These are phyloP conservation scores for Burhinus bistriatus DNA, from an alignment of 2,113 vertebrate species.

Conservation along the genomic window DNA sequence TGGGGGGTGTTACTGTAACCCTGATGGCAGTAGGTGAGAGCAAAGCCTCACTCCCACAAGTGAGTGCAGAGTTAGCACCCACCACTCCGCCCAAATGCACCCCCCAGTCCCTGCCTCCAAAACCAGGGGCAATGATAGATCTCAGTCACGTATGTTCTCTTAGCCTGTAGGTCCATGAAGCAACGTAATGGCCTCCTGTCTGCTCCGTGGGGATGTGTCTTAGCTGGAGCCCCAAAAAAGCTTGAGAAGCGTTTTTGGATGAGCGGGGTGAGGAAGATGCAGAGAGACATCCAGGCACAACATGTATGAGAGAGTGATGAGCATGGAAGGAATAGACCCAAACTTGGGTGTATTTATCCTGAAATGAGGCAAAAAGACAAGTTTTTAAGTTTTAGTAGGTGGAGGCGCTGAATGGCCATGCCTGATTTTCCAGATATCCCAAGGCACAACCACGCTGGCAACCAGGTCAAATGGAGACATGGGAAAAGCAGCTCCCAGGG, in stretches of 20 bases:
- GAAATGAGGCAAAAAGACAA: background rate
- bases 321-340: background rate
- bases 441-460: background rate
- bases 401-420: background rate
- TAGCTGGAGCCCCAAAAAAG: background rate
- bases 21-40: background rate
- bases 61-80: background rate
- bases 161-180: background rate
- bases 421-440: background rate
- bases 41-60: background rate
- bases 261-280: background rate
- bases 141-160: rapidly evolving
- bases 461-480: rapidly evolving
- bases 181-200: rapidly evolving
- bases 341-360: background rate
- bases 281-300: background rate
- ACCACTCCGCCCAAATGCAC: background rate
- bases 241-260: background rate
- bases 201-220: background rate
- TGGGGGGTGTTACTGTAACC: background rate
- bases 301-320: background rate
- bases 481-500: background rate
- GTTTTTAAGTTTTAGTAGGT: background rate
- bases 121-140: rapidly evolving
- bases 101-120: background rate